phyloP scores from a whole-genome alignment of 2,797 vertebrate species.

The Synaphobranchus kaupii region DNA sequence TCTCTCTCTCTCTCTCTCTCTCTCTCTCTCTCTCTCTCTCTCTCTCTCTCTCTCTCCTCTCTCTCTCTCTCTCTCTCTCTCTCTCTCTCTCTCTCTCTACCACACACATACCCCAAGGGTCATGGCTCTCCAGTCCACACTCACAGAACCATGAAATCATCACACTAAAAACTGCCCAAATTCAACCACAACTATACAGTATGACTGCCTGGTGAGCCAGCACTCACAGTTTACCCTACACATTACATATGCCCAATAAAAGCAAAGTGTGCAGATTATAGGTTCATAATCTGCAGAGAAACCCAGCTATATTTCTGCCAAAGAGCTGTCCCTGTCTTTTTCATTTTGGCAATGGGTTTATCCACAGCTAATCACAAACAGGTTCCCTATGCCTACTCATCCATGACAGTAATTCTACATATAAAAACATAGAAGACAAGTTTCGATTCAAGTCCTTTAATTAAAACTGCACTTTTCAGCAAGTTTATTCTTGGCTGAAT shows the following conservation, averaged over 20 bases:
- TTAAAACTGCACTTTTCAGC: background rate
- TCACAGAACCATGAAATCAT: background rate
- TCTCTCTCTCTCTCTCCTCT: no score
- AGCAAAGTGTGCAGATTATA: background rate
- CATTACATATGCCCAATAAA: slow-evolving; percentile 13
- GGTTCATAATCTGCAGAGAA: background rate
- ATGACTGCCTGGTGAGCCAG: background rate
- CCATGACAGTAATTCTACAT: background rate
- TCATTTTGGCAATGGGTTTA: background rate
- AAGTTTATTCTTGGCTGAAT: background rate
- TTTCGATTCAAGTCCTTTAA: background rate
- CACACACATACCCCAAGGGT: background rate
- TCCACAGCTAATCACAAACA: background rate
- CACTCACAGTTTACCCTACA: background rate
- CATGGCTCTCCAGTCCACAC: slow-evolving; percentile 4
- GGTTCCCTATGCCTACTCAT: background rate
- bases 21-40: no score
- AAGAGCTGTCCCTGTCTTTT: background rate
- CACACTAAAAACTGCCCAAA: background rate
- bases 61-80: no score
- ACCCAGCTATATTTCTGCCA: background rate
- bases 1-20: no score
- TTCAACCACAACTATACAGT: slow-evolving; percentile 1
- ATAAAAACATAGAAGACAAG: background rate
- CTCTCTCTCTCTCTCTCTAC: background rate